Evolutionary conservation across 2,797 vertebrate species (phyloP).

Genomic region (Capromys pilorides): DNA sequence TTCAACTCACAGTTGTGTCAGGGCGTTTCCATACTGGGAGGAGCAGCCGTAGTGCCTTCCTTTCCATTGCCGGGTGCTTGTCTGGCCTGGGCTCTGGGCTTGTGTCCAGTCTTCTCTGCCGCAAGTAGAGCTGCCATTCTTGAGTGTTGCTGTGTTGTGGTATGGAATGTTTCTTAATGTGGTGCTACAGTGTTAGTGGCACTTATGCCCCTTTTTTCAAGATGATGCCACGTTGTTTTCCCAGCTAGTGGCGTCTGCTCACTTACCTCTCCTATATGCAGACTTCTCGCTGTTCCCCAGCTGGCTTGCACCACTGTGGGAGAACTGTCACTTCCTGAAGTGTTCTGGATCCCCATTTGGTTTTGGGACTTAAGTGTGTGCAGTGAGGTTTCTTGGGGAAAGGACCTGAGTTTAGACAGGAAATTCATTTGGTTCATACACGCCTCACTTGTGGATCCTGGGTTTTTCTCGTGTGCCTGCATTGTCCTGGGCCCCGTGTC

Average conservation of each 20-base stretch:
- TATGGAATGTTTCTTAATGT: not conserved
- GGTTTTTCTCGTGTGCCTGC: not conserved
- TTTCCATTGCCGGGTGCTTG: not conserved
- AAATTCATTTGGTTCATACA: not conserved
- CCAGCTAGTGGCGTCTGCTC: not conserved
- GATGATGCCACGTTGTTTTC: not conserved
- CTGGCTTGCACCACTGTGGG: not conserved
- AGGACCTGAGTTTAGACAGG: not conserved
- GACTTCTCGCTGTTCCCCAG: not conserved
- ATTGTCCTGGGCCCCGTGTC: not conserved
- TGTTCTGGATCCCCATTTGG: not conserved
- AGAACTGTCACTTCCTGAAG: not conserved
- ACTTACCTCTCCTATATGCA: not conserved
- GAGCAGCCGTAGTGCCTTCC: not conserved
- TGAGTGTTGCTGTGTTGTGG: not conserved
- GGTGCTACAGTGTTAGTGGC: not conserved
- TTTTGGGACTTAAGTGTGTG: not conserved
- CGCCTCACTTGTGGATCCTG: not conserved
- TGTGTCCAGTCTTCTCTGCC: not conserved
- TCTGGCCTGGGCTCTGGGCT: too few species aligned
- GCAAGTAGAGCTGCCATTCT: not conserved
- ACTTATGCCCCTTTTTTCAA: not conserved
- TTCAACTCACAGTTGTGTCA: conserved; percentile 20
- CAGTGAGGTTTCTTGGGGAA: too few species aligned
- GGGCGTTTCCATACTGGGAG: not conserved